Conservation (phyloP, 2,888 invertebrate genomes). For the Cataglyphis livida region DNA sequence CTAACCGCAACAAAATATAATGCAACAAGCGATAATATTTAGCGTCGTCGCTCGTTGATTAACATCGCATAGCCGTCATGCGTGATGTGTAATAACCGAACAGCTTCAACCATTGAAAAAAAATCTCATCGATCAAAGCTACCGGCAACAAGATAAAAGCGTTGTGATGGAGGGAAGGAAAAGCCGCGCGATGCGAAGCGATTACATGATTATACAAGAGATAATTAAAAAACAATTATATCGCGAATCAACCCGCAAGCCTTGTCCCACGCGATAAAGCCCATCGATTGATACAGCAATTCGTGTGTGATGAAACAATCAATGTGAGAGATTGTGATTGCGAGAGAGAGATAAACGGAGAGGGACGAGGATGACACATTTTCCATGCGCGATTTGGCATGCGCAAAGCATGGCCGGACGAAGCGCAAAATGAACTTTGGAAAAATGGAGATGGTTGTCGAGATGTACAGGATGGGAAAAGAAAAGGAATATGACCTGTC, state of each 20-base stretch:
- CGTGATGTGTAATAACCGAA: slow-evolving; percentile 21
- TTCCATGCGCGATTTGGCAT: slow-evolving; percentile 18
- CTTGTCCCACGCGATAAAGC: slow-evolving; percentile 32
- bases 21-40: background rate
- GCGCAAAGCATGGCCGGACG: slow-evolving; percentile 41
- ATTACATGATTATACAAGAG: slow-evolving; percentile 26
- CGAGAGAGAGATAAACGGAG: background rate
- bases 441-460: slow-evolving; percentile 14
- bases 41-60: background rate
- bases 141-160: background rate
- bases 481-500: slow-evolving; percentile 49
- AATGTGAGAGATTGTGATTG: background rate
- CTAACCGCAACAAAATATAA: background rate
- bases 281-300: slow-evolving; percentile 37
- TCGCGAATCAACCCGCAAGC: slow-evolving; percentile 1
- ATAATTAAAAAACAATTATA: slow-evolving; percentile 49
- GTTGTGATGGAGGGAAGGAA: background rate
- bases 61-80: slow-evolving; percentile 14
- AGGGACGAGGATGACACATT: background rate
- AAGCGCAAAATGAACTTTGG: slow-evolving; percentile 51
- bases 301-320: slow-evolving; percentile 36
- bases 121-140: slow-evolving; percentile 17
- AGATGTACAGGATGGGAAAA: background rate
- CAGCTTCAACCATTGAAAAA: slow-evolving; percentile 26
- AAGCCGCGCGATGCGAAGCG: slow-evolving; percentile 20